These are phyloP conservation scores for Mesocentrotus franciscanus DNA, from an alignment of 53 echinoderm and acorn worm species.

Conservation along the genomic window DNA sequence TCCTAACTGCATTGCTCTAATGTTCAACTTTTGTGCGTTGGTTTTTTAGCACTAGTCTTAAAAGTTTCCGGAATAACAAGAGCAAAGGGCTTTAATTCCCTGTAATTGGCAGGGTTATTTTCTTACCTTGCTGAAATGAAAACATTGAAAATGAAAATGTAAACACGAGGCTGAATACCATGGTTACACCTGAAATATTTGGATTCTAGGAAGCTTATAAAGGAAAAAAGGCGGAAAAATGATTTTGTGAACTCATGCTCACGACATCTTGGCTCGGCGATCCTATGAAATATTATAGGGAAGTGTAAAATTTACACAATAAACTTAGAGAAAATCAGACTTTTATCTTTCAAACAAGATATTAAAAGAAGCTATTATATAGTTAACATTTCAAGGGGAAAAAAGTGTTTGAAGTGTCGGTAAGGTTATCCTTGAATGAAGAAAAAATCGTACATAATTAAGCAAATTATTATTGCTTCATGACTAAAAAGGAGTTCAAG, in stretches of 20 bases:
- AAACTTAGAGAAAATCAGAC: too few relatives aligned
- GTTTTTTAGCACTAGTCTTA: conserved; percentile 28
- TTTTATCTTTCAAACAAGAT: too few relatives aligned
- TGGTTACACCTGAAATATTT: conserved; percentile 56
- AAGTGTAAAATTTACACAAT: too few relatives aligned
- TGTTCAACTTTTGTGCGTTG: conserved; percentile 39
- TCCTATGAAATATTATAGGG: too few relatives aligned
- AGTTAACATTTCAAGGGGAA: too few relatives aligned
- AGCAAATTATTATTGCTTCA: too few relatives aligned
- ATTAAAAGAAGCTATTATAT: too few relatives aligned
- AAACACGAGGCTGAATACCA: conserved; percentile 32
- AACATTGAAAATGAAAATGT: conserved; percentile 60
- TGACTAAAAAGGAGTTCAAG: too few relatives aligned
- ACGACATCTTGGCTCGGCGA: too few relatives aligned
- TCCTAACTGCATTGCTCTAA: background rate
- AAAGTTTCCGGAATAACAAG: conserved; percentile 67
- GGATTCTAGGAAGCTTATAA: conserved; percentile 27
- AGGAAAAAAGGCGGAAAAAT: background rate
- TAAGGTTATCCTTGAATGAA: too few relatives aligned
- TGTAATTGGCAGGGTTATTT: conserved; percentile 57
- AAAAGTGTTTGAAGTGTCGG: too few relatives aligned
- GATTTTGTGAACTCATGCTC: background rate
- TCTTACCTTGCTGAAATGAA: conserved; percentile 48
- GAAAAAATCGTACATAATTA: too few relatives aligned
- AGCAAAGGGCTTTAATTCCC: conserved; percentile 22